Evolutionary conservation across 30 jellyfish, hydroid and myxozoan genomes (phyloP), one percentile per base, ranked within the genome.

Genomic region (Turritopsis dohrnii): DNA sequence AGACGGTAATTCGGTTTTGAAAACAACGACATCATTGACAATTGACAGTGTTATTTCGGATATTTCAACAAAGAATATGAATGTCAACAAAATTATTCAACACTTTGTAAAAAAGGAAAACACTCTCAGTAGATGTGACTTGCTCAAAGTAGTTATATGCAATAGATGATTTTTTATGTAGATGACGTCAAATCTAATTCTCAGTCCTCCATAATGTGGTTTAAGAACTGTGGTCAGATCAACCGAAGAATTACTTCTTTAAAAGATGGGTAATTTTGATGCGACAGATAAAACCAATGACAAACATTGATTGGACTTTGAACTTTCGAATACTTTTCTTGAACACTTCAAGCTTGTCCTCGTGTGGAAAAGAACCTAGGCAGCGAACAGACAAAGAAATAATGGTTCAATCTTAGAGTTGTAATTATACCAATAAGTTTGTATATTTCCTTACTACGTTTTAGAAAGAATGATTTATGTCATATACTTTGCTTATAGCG

Each of bases 261-360:
- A 0, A 69, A 69, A 7, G 8, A 69, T 23, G 9, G 30, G 9
- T n/a, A 23, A 69, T 69, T 69, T n/a, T 69, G 60, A 23, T 21
- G 19, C 0, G 9, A 69, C 19, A 1, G 19, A 27, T 69, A 27
- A 23, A 69, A 69, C 28, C 77, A 69, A n/a, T n/a, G 28, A 69
- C 28, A 69, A 69, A 69, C 77, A 69, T 69, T 69, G 16, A 7
- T 4, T 27, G 77, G 8, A 69, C 77, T 69, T 69, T 69, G 77
- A 19, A 69, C 77, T 69, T 69, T 69, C 77, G 30, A 69, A 66
- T 9, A 69, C 5, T 41, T 41, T 41, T 41, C 13, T 5, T 3
- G 5, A 41, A 41, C 60, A 41, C 60, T 41, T 41, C 9, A 3
- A 5, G 5, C 60, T 3, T 41, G 60, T 13, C 60, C 13, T 41